Evolutionary conservation across 2,888 invertebrate genomes (phyloP).

Genomic region (Deilephila elpenor): DNA sequence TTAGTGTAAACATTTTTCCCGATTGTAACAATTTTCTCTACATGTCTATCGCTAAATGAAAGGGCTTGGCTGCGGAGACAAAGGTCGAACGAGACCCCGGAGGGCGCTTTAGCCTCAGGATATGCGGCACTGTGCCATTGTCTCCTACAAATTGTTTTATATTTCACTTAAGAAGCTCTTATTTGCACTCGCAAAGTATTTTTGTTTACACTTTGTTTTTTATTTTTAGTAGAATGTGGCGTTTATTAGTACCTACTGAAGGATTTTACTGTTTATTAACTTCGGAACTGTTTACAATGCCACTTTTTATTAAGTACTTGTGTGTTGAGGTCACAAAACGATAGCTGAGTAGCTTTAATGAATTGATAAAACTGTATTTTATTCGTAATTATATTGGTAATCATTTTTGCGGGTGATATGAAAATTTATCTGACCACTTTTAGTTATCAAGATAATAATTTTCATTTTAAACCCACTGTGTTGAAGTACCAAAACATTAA

Average conservation of each 20-base stretch:
- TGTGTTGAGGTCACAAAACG: not conserved
- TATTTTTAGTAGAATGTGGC: constrained; percentile 14
- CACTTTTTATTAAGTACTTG: not conserved
- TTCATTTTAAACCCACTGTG: too few relatives aligned
- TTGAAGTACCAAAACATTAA: too few relatives aligned
- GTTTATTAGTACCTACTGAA: not conserved
- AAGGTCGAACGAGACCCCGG: constrained; percentile 40
- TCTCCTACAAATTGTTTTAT: constrained; percentile 51
- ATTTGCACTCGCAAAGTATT: constrained; percentile 26
- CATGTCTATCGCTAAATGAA: constrained; percentile 25
- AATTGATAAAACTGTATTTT: not conserved
- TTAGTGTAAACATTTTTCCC: not conserved
- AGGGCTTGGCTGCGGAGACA: constrained; percentile 22
- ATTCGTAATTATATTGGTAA: too few relatives aligned
- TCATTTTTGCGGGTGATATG: too few relatives aligned
- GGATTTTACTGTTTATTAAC: not conserved
- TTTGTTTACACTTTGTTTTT: constrained; percentile 16
- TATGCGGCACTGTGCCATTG: constrained; percentile 38
- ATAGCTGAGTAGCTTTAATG: not conserved
- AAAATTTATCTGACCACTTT: too few relatives aligned
- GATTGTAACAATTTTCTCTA: not conserved
- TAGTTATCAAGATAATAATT: too few relatives aligned
- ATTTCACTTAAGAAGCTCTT: constrained; percentile 40
- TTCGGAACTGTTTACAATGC: not conserved
- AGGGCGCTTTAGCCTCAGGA: constrained; percentile 41